Conservation (phyloP, 2,797 vertebrate genomes). For the Hyperoplus lanceolatus region DNA sequence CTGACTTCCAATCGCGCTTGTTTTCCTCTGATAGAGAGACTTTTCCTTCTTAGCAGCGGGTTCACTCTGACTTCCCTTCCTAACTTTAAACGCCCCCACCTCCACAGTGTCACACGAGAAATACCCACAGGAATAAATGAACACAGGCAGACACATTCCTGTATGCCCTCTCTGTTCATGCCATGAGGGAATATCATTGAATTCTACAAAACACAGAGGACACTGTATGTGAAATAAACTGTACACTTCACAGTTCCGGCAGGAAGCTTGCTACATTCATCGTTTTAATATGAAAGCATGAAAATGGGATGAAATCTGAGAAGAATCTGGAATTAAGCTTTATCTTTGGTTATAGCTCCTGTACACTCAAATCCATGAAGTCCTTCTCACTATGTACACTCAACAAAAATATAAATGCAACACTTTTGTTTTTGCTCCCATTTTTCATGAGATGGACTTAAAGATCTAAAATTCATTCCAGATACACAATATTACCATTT, state of each 20-base stretch:
- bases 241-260: conserved; percentile 13
- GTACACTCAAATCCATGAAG: no score
- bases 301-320: background rate
- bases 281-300: conserved; percentile 14
- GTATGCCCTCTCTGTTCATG: conserved; percentile 34
- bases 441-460: no score
- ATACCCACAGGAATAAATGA: conserved; percentile 46
- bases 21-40: conserved; percentile 77
- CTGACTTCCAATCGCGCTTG: conserved; percentile 84
- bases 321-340: conserved; percentile 2
- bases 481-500: no score
- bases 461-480: no score
- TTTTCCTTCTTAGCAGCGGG: conserved; percentile 49
- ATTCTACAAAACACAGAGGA: conserved; percentile 42
- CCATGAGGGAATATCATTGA: conserved; percentile 40
- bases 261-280: conserved; percentile 8
- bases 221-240: conserved; percentile 10
- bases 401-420: no score
- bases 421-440: no score
- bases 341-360: background rate
- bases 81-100: conserved; percentile 37
- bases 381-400: no score
- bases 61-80: conserved; percentile 52
- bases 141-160: conserved; percentile 38
- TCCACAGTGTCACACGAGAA: conserved; percentile 41